Evolutionary conservation across 2,888 invertebrate genomes (phyloP).

Genomic region (Sussaba pulchella): DNA sequence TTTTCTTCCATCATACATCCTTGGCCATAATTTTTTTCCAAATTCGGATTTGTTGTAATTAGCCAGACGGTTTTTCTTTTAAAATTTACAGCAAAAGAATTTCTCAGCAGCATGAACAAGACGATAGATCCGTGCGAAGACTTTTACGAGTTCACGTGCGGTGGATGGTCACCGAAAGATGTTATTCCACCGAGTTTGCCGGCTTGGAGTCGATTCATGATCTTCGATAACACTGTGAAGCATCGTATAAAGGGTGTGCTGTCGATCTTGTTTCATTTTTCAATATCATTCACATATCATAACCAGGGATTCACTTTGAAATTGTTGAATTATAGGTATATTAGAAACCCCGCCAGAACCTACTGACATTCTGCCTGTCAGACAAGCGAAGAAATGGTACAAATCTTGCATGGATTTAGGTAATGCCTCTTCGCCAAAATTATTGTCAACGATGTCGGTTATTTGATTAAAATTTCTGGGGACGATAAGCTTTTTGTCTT

Average conservation of each 20-base stretch:
- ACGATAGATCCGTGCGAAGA: slow-evolving; percentile 72
- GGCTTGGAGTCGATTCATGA: slow-evolving; percentile 66
- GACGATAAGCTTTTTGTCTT: too few relatives aligned
- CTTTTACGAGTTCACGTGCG: slow-evolving; percentile 74
- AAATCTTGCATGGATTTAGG: slow-evolving; percentile 72
- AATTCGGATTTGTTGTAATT: too few relatives aligned
- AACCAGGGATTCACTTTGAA: background rate
- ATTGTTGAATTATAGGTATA: slow-evolving; percentile 56
- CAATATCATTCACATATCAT: background rate
- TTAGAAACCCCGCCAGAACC: slow-evolving; percentile 47
- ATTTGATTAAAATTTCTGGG: too few relatives aligned
- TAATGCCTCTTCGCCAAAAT: too few relatives aligned
- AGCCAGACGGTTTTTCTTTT: too few relatives aligned
- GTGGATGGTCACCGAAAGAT: slow-evolving; percentile 68
- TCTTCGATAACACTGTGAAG: slow-evolving; percentile 58
- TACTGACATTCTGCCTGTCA: slow-evolving; percentile 71
- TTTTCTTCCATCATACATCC: too few relatives aligned
- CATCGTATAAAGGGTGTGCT: slow-evolving; percentile 58
- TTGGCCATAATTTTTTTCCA: too few relatives aligned
- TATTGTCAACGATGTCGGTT: too few relatives aligned
- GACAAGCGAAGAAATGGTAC: slow-evolving; percentile 72
- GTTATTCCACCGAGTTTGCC: slow-evolving; percentile 66
- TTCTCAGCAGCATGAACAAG: slow-evolving; percentile 68
- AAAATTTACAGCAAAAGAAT: slow-evolving; percentile 58
- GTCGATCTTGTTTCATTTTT: background rate